A percentile compares a stretch with the other conserved stretches of the same genome.
These are phyloP conservation scores for Fragum sueziense DNA, from an alignment of 2,888 invertebrate species.

Conservation along the genomic window DNA sequence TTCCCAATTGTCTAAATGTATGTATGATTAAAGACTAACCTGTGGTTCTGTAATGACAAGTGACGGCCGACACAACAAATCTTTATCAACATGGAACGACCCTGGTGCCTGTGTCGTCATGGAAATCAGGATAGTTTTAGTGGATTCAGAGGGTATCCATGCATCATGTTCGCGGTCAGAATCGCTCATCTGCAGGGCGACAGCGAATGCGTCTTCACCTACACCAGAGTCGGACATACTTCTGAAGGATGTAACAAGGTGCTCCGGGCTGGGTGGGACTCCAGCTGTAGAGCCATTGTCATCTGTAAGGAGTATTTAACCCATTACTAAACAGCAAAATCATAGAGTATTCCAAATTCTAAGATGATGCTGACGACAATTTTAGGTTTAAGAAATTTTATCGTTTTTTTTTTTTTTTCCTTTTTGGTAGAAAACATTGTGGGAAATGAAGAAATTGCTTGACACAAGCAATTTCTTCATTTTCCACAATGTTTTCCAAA, in stretches of 20 bases:
- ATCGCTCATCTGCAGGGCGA: constrained; percentile 78
- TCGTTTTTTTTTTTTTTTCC: too few relatives aligned
- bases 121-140: constrained; percentile 85
- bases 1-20: too few relatives aligned
- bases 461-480: too few relatives aligned
- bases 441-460: too few relatives aligned
- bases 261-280: constrained; percentile 43
- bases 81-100: constrained; percentile 88
- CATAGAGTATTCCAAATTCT: too few relatives aligned
- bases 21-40: constrained; percentile 86
- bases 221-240: constrained; percentile 32
- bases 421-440: too few relatives aligned
- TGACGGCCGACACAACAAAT: constrained; percentile 93
- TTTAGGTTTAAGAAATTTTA: too few relatives aligned
- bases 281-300: background rate
- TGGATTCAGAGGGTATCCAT: constrained; percentile 92
- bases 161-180: constrained; percentile 79
- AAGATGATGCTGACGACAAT: too few relatives aligned
- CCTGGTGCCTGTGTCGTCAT: constrained; percentile 88
- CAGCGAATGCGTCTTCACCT: constrained; percentile 73
- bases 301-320: background rate
- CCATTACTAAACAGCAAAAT: too few relatives aligned
- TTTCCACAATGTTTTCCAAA: too few relatives aligned
- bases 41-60: constrained; percentile 91
- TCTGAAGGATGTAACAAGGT: constrained; percentile 48